Base-by-base conservation (phyloP, 2,888 invertebrate genomes). In the Teinopalpus imperialis region DNA sequence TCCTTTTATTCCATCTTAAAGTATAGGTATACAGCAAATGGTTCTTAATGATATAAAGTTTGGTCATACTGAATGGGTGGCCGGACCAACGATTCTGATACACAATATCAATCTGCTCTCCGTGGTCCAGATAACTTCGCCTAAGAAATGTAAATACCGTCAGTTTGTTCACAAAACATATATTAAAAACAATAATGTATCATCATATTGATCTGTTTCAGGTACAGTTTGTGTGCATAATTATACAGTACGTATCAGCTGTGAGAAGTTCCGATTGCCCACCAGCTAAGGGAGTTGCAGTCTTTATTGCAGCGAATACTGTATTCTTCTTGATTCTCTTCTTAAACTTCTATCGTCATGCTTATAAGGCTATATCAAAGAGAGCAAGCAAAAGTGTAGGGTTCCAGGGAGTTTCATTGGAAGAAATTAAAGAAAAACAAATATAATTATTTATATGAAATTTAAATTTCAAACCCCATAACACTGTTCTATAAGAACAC, bases 151-250 rank as follows among this genome's bases (percentile, higher is more conserved):
- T n/a, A n/a, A n/a, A n/a, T n/a, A n/a, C n/a, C n/a, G n/a, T n/a
- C n/a, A n/a, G n/a, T n/a, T n/a, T n/a, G n/a, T n/a, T n/a, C n/a
- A n/a, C n/a, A n/a, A n/a, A n/a, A n/a, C n/a, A n/a, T n/a, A n/a
- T n/a, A n/a, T n/a, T n/a, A n/a, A n/a, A n/a, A n/a, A n/a, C n/a
- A n/a, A n/a, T n/a, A n/a, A n/a, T n/a, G n/a, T n/a, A n/a, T n/a
- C n/a, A n/a, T n/a, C n/a, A n/a, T n/a, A n/a, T 16, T 26, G 46
- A 12, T 52, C 56, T 49, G 64, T 87, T 77, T 12, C 81, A 92
- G 92, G 74, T 90, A 1, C 93, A 93, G 62, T 93, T 93, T 54
- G 81, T 89, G 21, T 89, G 92, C 10, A 90, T 93, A 54, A 81
- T 93, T 34, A 55, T 90, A 0, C 93, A 93, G 54, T 90, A 91